Conservation (phyloP, 2,113 vertebrate species). For the Phyllopteryx taeniolatus region DNA sequence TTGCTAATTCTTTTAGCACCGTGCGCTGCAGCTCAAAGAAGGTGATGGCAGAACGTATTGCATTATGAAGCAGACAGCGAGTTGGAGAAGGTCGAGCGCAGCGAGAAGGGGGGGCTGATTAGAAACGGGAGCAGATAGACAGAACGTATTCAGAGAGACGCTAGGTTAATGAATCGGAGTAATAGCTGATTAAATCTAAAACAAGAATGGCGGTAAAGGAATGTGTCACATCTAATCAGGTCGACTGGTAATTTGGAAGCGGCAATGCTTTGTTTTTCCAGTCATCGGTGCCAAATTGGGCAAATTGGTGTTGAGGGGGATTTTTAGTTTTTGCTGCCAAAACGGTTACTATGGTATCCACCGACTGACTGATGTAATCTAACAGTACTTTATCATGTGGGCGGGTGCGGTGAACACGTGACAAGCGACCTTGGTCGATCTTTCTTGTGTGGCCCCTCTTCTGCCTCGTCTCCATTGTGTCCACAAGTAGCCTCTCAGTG, state of each 20-base stretch:
- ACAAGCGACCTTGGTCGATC: constrained; percentile 20
- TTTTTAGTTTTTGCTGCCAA: constrained; percentile 36
- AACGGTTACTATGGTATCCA: constrained; percentile 44
- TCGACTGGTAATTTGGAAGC: constrained; percentile 64
- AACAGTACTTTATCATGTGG: constrained; percentile 25
- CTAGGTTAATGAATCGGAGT: constrained; percentile 40
- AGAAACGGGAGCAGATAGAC: constrained; percentile 47
- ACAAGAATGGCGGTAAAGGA: constrained; percentile 51
- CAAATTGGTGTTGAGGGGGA: constrained; percentile 27
- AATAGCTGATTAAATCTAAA: constrained; percentile 52
- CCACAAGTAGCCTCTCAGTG: constrained; percentile 14
- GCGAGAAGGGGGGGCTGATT: constrained; percentile 40
- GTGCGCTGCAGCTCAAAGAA: constrained; percentile 43
- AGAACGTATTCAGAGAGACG: constrained; percentile 39
- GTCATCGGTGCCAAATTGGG: constrained; percentile 39
- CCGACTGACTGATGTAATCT: constrained; percentile 27
- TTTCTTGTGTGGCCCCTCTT: neutral
- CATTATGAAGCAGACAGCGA: constrained; percentile 34
- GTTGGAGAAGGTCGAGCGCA: constrained; percentile 20
- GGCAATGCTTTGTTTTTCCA: constrained; percentile 52
- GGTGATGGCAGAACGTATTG: constrained; percentile 42
- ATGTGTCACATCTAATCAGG: constrained; percentile 60
- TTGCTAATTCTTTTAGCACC: constrained; percentile 46
- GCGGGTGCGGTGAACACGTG: constrained; percentile 37
- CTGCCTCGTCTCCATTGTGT: constrained; percentile 14